These are phyloP conservation scores for Hipparchia semele DNA, from an alignment of 2,888 invertebrate species.

Conservation along the genomic window DNA sequence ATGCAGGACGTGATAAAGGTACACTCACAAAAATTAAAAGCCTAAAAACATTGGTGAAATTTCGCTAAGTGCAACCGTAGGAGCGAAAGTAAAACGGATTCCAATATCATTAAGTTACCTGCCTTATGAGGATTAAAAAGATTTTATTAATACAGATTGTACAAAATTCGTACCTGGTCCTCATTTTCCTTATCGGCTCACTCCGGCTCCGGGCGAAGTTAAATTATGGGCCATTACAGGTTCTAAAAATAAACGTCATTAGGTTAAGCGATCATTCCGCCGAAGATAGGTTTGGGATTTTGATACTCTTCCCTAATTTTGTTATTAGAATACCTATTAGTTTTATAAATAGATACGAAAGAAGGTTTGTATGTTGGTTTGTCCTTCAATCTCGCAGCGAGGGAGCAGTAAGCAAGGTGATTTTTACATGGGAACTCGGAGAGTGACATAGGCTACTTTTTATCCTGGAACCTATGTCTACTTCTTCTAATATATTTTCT, in stretches of 20 bases:
- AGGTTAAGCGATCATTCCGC: conserved; percentile 26
- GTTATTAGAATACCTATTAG: not conserved
- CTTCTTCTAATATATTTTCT: too few relatives aligned
- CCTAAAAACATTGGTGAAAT: not conserved
- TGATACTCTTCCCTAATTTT: not conserved
- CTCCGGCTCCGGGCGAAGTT: conserved; percentile 25
- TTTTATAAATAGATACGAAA: not conserved
- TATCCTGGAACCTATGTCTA: too few relatives aligned
- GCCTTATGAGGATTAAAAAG: conserved; percentile 15
- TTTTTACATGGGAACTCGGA: too few relatives aligned
- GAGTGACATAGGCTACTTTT: too few relatives aligned
- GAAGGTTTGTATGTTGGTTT: too few relatives aligned
- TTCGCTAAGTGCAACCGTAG: not conserved
- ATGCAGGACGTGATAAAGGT: too few relatives aligned
- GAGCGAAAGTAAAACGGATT: conserved; percentile 5
- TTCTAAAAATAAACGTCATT: conserved; percentile 33
- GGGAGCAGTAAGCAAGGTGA: too few relatives aligned
- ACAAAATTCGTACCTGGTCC: conserved; percentile 25
- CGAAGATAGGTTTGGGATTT: conserved; percentile 9
- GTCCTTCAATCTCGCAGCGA: too few relatives aligned
- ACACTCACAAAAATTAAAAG: not conserved
- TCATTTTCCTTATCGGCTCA: conserved; percentile 30
- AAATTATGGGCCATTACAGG: conserved; percentile 32
- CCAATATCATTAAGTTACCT: conserved; percentile 19
- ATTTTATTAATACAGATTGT: conserved; percentile 29